A percentile compares a stretch with the other conserved stretches of the same genome.
Evolutionary conservation across 2,113 vertebrate species (phyloP).

Genomic region (Callocephalon fimbriatum): DNA sequence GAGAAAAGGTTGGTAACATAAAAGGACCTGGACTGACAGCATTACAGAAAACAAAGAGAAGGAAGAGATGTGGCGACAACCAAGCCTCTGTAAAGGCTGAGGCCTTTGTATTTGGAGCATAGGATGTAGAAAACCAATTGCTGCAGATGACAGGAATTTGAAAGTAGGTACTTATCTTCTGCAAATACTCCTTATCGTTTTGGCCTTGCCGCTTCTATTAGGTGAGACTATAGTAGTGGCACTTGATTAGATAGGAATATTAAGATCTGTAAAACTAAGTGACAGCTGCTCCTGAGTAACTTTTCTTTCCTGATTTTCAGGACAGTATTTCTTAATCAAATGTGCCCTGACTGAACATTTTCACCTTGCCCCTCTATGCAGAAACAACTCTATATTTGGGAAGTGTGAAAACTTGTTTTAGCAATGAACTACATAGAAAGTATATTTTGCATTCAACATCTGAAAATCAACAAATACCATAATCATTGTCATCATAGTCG

Average conservation of each 20-base stretch:
- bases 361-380: not conserved
- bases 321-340: not conserved
- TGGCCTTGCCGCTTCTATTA: not conserved
- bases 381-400: not conserved
- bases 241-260: constrained; percentile 12
- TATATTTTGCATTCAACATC: not conserved
- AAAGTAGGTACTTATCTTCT: not conserved
- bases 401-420: not conserved
- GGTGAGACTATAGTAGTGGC: not conserved
- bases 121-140: not conserved
- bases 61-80: not conserved
- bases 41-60: not conserved
- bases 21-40: not conserved
- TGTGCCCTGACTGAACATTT: not conserved
- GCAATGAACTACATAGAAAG: not conserved
- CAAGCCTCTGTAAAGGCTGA: not conserved
- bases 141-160: not conserved
- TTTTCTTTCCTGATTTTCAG: not conserved
- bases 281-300: not conserved
- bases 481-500: not conserved
- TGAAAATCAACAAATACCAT: not conserved
- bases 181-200: not conserved
- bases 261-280: not conserved
- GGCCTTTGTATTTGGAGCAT: not conserved
- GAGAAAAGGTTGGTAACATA: not conserved